phyloP scores from a whole-genome alignment of 2,113 vertebrate species.

The Cryptotis parvus region DNA sequence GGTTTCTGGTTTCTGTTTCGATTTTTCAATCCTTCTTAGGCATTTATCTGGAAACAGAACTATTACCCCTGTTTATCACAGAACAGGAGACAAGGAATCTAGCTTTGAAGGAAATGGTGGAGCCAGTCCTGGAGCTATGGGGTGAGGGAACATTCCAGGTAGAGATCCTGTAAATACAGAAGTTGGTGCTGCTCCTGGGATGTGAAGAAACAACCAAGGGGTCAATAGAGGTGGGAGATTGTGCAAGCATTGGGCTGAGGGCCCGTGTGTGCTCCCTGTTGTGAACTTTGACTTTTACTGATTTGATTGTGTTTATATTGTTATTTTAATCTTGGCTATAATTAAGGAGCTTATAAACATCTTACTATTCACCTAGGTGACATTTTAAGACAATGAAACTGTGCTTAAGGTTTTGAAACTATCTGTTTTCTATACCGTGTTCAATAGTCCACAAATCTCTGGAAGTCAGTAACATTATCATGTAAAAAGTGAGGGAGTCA shows the following conservation, averaged over 20 bases:
- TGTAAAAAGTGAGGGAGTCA: neutral
- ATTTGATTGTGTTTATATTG: neutral
- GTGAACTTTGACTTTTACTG: neutral
- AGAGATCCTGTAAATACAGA: neutral
- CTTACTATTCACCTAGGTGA: neutral
- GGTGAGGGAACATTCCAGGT: neutral
- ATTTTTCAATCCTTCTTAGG: neutral
- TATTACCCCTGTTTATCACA: neutral
- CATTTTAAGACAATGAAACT: neutral
- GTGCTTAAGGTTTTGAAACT: neutral
- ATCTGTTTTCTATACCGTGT: neutral
- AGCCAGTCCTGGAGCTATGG: neutral
- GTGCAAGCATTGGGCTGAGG: neutral
- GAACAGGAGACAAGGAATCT: neutral
- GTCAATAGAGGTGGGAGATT: neutral
- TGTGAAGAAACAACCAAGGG: neutral
- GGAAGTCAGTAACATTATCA: neutral
- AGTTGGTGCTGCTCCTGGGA: too few species aligned
- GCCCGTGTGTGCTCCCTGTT: neutral
- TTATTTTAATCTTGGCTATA: neutral
- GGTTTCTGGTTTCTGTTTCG: neutral
- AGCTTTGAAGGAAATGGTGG: neutral
- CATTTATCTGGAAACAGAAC: neutral
- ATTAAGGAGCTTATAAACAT: neutral
- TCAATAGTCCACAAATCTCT: neutral